These are phyloP conservation scores for Epizoanthus scotinus DNA, from an alignment of 92 coral and sea anemone species.

Conservation along the genomic window DNA sequence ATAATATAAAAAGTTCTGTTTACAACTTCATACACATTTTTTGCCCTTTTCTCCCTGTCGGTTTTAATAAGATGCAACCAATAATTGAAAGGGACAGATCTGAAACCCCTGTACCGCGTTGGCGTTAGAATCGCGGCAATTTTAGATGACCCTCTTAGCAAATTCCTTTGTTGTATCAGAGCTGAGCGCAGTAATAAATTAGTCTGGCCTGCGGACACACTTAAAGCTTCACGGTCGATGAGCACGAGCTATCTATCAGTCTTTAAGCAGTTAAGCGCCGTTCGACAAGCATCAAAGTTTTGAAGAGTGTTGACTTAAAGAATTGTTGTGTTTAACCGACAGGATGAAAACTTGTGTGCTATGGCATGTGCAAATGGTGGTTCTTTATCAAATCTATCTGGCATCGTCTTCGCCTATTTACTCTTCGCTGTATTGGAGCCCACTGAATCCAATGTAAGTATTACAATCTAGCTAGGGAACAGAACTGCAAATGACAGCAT, in stretches of 20 bases:
- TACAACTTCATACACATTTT: background rate
- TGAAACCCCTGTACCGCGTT: background rate
- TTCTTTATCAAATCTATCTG: constrained; percentile 31
- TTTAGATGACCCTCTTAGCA: background rate
- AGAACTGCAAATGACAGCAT: constrained; percentile 39
- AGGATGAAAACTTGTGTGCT: background rate
- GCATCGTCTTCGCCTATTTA: constrained; percentile 22
- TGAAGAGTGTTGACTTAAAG: constrained; percentile 43
- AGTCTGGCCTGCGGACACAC: constrained; percentile 39
- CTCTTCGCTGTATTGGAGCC: constrained; percentile 32
- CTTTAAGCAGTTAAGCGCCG: constrained; percentile 39
- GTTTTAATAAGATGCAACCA: constrained; percentile 2
- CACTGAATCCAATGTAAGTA: constrained; percentile 43
- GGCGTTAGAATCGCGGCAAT: background rate
- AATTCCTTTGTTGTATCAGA: constrained; percentile 34
- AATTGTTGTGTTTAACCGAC: constrained; percentile 2
- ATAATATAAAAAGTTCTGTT: background rate
- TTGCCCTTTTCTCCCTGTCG: background rate
- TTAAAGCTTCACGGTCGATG: constrained; percentile 30
- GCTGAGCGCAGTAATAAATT: constrained; percentile 23
- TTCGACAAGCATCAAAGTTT: constrained; percentile 37
- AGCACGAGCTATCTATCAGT: constrained; percentile 33
- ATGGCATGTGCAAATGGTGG: background rate
- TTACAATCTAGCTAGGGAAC: constrained; percentile 2
- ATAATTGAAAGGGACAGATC: background rate